These are phyloP conservation scores for Noctua comes DNA, from an alignment of 2,888 invertebrate species.

Conservation along the genomic window DNA sequence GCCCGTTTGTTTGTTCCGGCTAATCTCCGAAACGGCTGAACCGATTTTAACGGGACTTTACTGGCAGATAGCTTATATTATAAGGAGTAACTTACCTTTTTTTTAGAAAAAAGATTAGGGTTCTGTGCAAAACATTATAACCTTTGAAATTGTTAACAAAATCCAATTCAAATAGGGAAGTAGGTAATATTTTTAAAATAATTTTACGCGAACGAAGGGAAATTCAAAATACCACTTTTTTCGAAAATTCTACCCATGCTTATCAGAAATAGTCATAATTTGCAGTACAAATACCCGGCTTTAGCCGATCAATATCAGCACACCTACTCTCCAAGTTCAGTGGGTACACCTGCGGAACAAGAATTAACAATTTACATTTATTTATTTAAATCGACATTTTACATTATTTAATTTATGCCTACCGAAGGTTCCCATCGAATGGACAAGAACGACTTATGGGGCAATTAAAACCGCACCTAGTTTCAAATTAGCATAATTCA, in stretches of 20 bases:
- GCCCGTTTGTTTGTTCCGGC: too few relatives aligned
- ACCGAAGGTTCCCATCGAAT: background rate
- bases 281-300: too few relatives aligned
- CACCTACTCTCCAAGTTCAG: background rate
- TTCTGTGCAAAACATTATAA: too few relatives aligned
- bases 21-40: too few relatives aligned
- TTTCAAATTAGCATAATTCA: constrained; percentile 45
- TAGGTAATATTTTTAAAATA: too few relatives aligned
- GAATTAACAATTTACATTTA: constrained; percentile 12
- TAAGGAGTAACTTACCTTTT: too few relatives aligned
- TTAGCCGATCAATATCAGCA: background rate
- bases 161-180: background rate
- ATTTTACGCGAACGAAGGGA: too few relatives aligned
- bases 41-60: too few relatives aligned
- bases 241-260: background rate
- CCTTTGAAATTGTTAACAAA: too few relatives aligned
- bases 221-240: background rate
- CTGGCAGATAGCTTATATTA: too few relatives aligned
- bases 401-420: constrained; percentile 3
- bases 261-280: background rate
- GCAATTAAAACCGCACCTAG: constrained; percentile 47
- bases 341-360: background rate
- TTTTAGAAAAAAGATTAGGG: too few relatives aligned
- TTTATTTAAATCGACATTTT: background rate
- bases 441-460: constrained; percentile 12